Evolutionary conservation across 2,888 invertebrate genomes (phyloP).

Genomic region (Doris montereyensis): DNA sequence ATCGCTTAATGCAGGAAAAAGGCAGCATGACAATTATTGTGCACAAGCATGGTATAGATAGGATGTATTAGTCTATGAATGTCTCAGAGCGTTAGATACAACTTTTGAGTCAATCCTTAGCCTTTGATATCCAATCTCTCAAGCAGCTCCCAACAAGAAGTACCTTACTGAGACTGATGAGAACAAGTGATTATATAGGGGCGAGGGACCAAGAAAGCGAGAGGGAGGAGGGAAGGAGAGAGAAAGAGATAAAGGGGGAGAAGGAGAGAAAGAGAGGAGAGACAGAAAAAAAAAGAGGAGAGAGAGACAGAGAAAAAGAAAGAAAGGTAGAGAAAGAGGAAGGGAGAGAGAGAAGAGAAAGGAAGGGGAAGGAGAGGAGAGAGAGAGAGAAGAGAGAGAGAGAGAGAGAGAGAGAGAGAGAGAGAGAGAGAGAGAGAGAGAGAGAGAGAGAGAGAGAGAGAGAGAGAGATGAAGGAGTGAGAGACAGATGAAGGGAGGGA

Average conservation of each 20-base stretch:
- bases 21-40: too few species aligned
- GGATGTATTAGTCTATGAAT: too few species aligned
- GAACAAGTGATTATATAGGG: too few species aligned
- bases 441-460: neutral
- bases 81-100: too few species aligned
- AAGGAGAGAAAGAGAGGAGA: neutral
- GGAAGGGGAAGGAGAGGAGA: slow-evolving; percentile 23
- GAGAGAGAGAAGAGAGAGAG: slow-evolving; percentile 18
- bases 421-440: neutral
- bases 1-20: too few species aligned
- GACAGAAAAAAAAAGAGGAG: neutral
- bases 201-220: neutral
- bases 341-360: slow-evolving; percentile 15
- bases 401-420: neutral
- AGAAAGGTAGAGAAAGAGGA: slow-evolving; percentile 1
- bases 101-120: too few species aligned
- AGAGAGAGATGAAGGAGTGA: neutral
- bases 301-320: neutral
- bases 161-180: too few species aligned
- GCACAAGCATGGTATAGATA: too few species aligned
- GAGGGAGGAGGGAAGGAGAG: neutral
- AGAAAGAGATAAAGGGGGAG: slow-evolving; percentile 7
- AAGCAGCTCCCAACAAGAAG: too few species aligned
- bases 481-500: neutral
- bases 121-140: too few species aligned